phyloP scores from a whole-genome alignment of 2,113 vertebrate species.

The Gambusia holbrooki region DNA sequence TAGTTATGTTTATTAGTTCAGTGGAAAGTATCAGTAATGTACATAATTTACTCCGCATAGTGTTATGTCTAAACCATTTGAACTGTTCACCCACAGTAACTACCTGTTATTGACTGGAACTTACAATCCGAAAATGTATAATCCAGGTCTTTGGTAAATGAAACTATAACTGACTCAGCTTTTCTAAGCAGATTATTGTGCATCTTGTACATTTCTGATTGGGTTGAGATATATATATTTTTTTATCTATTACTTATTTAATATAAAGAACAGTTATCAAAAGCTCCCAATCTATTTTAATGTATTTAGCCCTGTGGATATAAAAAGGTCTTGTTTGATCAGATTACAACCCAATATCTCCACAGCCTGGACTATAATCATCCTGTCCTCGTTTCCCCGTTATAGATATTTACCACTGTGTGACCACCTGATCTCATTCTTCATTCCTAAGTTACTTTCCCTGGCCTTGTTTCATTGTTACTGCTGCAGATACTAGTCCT shows the following conservation, averaged over 20 bases:
- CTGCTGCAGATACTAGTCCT: background rate
- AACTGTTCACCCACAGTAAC: background rate
- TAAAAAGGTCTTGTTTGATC: background rate
- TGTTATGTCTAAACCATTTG: background rate
- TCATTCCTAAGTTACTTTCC: background rate
- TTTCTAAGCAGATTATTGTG: background rate
- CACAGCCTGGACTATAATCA: too few species aligned
- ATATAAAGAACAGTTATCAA: background rate
- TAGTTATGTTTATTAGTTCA: too few species aligned
- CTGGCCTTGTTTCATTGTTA: background rate
- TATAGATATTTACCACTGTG: conserved; percentile 38
- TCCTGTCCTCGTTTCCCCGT: background rate
- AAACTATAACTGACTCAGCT: background rate
- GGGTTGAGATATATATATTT: background rate
- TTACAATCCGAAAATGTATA: background rate
- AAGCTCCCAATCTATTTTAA: background rate
- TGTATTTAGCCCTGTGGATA: background rate
- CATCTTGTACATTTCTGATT: background rate
- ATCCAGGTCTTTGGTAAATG: too few species aligned
- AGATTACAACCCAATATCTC: background rate
- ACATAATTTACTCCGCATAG: background rate
- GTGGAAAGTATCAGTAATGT: background rate
- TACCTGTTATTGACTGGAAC: background rate
- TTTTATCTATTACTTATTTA: background rate
- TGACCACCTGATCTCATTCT: conserved; percentile 51